Evolutionary conservation across 2,888 invertebrate species (phyloP).

Genomic region (Stenolophus ochropezus): DNA sequence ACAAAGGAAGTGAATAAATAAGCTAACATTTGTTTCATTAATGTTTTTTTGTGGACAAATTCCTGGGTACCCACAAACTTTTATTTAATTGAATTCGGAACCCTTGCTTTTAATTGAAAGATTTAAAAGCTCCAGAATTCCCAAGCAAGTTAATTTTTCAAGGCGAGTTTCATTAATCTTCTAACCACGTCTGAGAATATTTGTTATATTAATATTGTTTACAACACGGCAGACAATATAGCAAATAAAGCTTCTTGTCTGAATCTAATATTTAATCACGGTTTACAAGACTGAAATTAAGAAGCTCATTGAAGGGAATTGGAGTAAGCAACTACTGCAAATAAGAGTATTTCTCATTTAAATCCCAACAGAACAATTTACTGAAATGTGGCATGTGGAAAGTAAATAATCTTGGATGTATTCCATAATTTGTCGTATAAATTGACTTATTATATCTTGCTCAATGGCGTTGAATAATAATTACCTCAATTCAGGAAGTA

Average conservation of each 20-base stretch:
- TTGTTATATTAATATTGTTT: background rate
- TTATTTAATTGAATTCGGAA: background rate
- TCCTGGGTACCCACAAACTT: background rate
- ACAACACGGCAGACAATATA: background rate
- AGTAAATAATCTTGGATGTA: background rate
- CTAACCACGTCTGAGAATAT: background rate
- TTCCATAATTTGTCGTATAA: background rate
- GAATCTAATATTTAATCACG: background rate
- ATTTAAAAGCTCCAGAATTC: background rate
- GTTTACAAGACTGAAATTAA: background rate
- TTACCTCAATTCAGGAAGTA: too few relatives aligned
- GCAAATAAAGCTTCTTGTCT: background rate
- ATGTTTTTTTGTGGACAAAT: too few relatives aligned
- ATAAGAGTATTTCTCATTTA: conserved; percentile 15
- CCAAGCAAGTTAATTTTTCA: background rate
- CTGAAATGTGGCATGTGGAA: background rate
- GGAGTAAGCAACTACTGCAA: background rate
- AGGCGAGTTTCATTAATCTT: background rate
- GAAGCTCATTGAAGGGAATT: background rate
- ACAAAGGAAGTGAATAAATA: too few relatives aligned
- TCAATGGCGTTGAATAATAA: too few relatives aligned
- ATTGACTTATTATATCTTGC: background rate
- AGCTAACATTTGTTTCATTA: too few relatives aligned
- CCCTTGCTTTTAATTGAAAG: background rate
- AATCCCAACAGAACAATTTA: conserved; percentile 12